phyloP scores from a whole-genome alignment of 1,140 invertebrate genomes.

The Cylas formicarius region DNA sequence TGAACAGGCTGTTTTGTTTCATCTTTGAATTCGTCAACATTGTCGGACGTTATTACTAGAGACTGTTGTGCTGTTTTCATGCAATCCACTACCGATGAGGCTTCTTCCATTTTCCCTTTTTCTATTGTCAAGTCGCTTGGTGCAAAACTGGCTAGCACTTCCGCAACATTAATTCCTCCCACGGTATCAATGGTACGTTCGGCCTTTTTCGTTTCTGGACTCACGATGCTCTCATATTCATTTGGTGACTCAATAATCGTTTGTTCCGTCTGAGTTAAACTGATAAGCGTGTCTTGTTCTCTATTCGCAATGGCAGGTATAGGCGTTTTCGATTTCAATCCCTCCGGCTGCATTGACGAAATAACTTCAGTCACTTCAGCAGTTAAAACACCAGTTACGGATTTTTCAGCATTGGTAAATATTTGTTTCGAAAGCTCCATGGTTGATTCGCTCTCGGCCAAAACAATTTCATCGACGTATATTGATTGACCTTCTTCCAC shows the following conservation, averaged over 20 bases:
- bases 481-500: constrained; percentile 37
- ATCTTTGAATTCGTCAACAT: constrained; percentile 22
- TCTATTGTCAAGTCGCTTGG: constrained; percentile 34
- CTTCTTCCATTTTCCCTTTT: constrained; percentile 36
- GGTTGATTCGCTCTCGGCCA: constrained; percentile 39
- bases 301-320: constrained; percentile 23
- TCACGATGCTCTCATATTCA: constrained; percentile 30
- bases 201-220: constrained; percentile 38
- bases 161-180: constrained; percentile 42
- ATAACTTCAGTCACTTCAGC: constrained; percentile 43
- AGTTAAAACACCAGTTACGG: constrained; percentile 34
- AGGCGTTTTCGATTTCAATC: constrained; percentile 23
- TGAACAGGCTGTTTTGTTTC: constrained; percentile 28
- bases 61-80: constrained; percentile 29
- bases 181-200: constrained; percentile 42
- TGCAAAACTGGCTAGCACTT: constrained; percentile 44
- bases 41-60: constrained; percentile 27
- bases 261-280: constrained; percentile 25
- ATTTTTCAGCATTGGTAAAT: constrained; percentile 31
- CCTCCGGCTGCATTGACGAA: constrained; percentile 21
- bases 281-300: constrained; percentile 25
- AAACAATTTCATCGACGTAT: constrained; percentile 32
- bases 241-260: constrained; percentile 34
- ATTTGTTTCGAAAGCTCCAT: constrained; percentile 34
- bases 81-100: constrained; percentile 33